Evolutionary conservation across 2,797 vertebrate species (phyloP), one percentile per base, ranked within the genome.

Genomic region (Lycodopsis pacificus): DNA sequence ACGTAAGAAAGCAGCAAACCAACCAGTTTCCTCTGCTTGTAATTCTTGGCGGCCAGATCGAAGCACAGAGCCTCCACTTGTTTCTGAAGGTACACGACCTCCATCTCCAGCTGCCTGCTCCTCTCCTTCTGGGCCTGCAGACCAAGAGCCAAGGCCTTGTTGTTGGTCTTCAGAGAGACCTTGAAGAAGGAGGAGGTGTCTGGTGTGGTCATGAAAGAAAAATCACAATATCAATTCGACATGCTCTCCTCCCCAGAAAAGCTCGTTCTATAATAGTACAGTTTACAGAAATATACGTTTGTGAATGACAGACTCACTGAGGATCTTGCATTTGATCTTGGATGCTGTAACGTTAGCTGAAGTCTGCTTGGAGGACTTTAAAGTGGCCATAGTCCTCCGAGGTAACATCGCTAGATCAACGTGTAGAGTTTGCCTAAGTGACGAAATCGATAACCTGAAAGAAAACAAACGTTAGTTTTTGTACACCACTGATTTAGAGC

Each of bases 131-230:
- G 91, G 1, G 82, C 85, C 38, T 76, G 88, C 73, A 96, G 51
- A 42, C 94, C 94, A 1, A 91, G 42, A 15, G 95, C 95, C 44
- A 96, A 65, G 15, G 93, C 95, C 76, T 92, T 95, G 86, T 96
- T 96, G 89, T 96, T 96, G 67, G 79, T 93, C 91, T 96, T 95
- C 75, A 96, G 61, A 3, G 95, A 95, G 20, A 94, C 71, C 85
- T 95, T 96, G 75, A 95, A 95, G 83, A 96, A 96, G 49, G 94
- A 95, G 7, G 95, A 95, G 4, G 93, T 94, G 76, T 95, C 95
- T 96, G 87, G 70, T 58, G 71, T 19, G 34, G 59, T 4, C 30
- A 68, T 4, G 14, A 53, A 32, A 54, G 2, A n/a, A n/a, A 25
- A 25, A 48, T 3, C 2, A 15, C 20, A 57, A 3, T 14, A 22